These are phyloP conservation scores for Dynastes maya DNA, from an alignment of 2,888 invertebrate species.

Conservation along the genomic window DNA sequence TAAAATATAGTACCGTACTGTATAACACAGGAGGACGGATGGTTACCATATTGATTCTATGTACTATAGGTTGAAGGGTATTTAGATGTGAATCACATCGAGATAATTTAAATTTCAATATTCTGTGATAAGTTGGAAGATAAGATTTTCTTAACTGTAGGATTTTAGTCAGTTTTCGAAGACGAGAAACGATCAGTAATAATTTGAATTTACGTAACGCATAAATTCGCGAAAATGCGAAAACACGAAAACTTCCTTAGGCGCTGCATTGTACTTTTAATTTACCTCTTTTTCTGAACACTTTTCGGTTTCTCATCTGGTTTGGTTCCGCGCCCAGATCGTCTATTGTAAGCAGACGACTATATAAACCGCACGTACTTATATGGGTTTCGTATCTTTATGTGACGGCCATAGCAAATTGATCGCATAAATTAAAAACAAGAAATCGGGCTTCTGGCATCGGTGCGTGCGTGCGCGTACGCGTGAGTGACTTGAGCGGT, in stretches of 20 bases:
- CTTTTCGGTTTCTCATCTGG: slow-evolving; percentile 15
- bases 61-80: too few species aligned
- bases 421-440: slow-evolving; percentile 50
- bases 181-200: too few species aligned
- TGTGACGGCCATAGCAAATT: slow-evolving; percentile 50
- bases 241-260: neutral
- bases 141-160: too few species aligned
- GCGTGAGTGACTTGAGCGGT: slow-evolving; percentile 19
- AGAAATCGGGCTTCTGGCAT: slow-evolving; percentile 40
- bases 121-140: too few species aligned
- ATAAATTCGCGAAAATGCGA: neutral
- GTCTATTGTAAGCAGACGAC: slow-evolving; percentile 39
- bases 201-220: too few species aligned
- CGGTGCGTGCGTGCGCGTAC: slow-evolving; percentile 24
- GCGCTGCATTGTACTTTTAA: slow-evolving; percentile 11
- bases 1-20: too few species aligned
- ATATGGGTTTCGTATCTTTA: slow-evolving; percentile 47
- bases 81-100: too few species aligned
- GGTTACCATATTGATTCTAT: too few species aligned
- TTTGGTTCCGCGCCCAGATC: slow-evolving; percentile 22
- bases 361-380: slow-evolving; percentile 30
- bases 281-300: slow-evolving; percentile 6
- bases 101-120: too few species aligned
- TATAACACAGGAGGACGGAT: too few species aligned
- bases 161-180: too few species aligned